A percentile compares a stretch with the other conserved stretches of the same genome.
These are phyloP conservation scores for Camelus bactrianus DNA, from an alignment of 2,113 vertebrate genomes.

Conservation along the genomic window DNA sequence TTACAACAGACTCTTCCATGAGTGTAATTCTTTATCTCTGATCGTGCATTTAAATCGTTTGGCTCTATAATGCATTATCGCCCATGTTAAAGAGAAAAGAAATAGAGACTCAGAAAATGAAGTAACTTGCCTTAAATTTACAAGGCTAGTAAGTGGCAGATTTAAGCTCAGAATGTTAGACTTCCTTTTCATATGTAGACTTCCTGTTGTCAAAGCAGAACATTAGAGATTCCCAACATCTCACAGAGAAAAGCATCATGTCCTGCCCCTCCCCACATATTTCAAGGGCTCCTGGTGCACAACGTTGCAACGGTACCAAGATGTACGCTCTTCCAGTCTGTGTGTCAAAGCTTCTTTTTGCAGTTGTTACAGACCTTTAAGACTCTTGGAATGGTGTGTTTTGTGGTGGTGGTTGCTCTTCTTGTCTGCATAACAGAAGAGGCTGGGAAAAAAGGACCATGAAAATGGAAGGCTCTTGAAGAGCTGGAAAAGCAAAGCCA, in stretches of 20 bases:
- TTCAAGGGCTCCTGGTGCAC: neutral
- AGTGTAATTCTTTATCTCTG: neutral
- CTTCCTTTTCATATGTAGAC: neutral
- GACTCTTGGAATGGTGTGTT: neutral
- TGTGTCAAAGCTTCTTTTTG: neutral
- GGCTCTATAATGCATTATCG: neutral
- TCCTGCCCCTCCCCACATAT: neutral
- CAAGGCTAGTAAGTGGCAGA: neutral
- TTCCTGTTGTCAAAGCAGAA: neutral
- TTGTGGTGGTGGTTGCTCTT: fast-evolving
- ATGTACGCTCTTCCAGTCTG: neutral
- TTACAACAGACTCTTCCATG: neutral
- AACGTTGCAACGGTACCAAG: neutral
- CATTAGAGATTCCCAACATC: neutral
- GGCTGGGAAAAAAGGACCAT: neutral
- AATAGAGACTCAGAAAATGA: neutral
- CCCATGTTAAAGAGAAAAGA: neutral
- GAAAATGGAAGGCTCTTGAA: neutral
- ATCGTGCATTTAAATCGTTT: neutral
- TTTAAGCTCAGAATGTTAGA: neutral
- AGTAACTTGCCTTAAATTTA: neutral
- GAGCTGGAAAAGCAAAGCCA: neutral
- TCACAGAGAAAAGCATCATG: neutral
- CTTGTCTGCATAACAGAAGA: neutral
- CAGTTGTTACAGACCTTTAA: neutral